A percentile compares a stretch with the other conserved stretches of the same genome.
These are phyloP conservation scores for Petrocephalus schoutedeni DNA, from an alignment of 2,797 vertebrate species.

Conservation along the genomic window DNA sequence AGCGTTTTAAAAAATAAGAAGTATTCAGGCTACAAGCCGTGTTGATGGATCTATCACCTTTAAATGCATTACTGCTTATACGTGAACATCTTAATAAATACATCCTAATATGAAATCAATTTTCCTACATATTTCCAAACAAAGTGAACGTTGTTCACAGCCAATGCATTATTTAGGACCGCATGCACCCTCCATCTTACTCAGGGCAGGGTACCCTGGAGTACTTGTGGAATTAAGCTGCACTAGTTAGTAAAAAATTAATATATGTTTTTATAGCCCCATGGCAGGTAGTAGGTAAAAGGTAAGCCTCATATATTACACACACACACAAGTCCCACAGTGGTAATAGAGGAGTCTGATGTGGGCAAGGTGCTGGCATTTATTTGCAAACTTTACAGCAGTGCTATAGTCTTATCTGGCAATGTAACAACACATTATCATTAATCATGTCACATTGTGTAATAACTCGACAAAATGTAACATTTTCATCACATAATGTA, in stretches of 20 bases:
- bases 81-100: neutral
- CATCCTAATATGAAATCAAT: neutral
- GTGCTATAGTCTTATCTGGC: neutral
- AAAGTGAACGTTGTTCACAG: neutral
- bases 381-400: neutral
- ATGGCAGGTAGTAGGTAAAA: neutral
- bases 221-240: neutral
- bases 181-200: neutral
- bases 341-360: neutral
- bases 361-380: neutral
- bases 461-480: neutral
- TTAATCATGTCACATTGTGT: neutral
- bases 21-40: neutral
- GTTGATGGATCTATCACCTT: neutral
- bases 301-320: neutral
- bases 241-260: conserved; percentile 11
- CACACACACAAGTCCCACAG: neutral
- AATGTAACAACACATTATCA: neutral
- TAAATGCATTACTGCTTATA: neutral
- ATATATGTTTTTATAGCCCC: neutral
- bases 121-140: neutral
- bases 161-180: neutral
- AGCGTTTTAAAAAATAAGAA: neutral
- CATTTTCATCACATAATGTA: neutral
- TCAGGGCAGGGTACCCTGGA: neutral